Evolutionary conservation across 2,888 invertebrate species (phyloP).

Genomic region (Thereva unica): DNA sequence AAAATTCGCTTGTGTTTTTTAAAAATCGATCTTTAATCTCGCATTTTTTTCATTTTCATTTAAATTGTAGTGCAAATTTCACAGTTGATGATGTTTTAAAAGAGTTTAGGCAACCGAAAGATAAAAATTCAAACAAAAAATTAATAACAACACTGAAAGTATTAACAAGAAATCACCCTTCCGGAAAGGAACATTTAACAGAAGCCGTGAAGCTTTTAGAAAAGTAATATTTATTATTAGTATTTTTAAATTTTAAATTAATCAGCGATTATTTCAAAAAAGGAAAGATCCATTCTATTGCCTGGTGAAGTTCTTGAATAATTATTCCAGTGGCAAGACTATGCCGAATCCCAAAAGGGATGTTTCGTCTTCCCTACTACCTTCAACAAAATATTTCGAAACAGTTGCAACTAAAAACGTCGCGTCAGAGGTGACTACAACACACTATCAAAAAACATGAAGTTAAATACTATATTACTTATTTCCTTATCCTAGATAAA

Average conservation of each 20-base stretch:
- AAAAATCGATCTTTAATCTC: background rate
- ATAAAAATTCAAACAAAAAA: slow-evolving; percentile 49
- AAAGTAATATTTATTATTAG: slow-evolving; percentile 45
- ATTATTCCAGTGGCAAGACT: slow-evolving; percentile 47
- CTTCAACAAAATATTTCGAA: slow-evolving; percentile 46
- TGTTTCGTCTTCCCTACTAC: slow-evolving; percentile 47
- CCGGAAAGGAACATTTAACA: slow-evolving; percentile 46
- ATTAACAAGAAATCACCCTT: slow-evolving; percentile 51
- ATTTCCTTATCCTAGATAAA: slow-evolving; percentile 49
- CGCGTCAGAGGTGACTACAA: slow-evolving; percentile 47
- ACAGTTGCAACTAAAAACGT: slow-evolving; percentile 48
- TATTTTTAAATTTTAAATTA: background rate
- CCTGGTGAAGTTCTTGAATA: slow-evolving; percentile 51
- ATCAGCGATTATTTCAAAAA: slow-evolving; percentile 16
- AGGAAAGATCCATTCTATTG: slow-evolving; percentile 55
- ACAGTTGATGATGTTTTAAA: slow-evolving; percentile 51
- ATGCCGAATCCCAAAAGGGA: slow-evolving; percentile 47
- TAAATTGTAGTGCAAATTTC: slow-evolving; percentile 48
- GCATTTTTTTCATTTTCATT: slow-evolving; percentile 21
- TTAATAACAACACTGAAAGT: slow-evolving; percentile 51
- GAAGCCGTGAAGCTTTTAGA: slow-evolving; percentile 49
- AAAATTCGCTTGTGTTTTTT: no score
- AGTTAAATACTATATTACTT: slow-evolving; percentile 17
- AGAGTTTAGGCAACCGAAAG: slow-evolving; percentile 51
- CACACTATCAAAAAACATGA: background rate